These are phyloP conservation scores for Argya squamiceps DNA, from an alignment of 2,797 vertebrate genomes.

Conservation along the genomic window DNA sequence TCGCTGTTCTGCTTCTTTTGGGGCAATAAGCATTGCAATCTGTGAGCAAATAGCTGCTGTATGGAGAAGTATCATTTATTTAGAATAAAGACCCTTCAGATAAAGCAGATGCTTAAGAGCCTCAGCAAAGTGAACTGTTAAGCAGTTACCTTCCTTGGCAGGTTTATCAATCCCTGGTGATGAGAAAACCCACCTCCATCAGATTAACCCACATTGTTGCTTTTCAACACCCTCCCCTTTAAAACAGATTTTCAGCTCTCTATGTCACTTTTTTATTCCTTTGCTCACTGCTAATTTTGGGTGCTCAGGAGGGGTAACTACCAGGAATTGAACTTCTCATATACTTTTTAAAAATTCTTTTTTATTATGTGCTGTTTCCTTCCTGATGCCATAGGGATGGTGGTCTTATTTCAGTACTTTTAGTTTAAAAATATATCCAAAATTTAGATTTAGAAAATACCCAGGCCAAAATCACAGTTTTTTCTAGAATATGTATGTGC, in stretches of 20 bases:
- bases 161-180: neutral
- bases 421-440: neutral
- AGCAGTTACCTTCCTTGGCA: neutral
- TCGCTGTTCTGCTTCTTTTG: neutral
- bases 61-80: neutral
- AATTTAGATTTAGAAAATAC: neutral
- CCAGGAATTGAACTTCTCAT: neutral
- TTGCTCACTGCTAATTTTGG: neutral
- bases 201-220: neutral
- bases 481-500: neutral
- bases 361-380: neutral
- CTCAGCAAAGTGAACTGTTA: neutral
- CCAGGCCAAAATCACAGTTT: neutral
- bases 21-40: neutral
- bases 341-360: neutral
- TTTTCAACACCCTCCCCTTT: neutral
- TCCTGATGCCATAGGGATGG: accelerated
- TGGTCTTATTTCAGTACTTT: neutral
- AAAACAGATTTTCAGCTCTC: neutral
- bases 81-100: neutral
- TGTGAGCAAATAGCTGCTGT: neutral
- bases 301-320: neutral
- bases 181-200: neutral
- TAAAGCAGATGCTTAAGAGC: constrained; percentile 1
- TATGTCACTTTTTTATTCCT: neutral